Evolutionary conservation across 2,113 vertebrate genomes (phyloP), one percentile per base, ranked within the genome.

Genomic region (Butorides virescens): DNA sequence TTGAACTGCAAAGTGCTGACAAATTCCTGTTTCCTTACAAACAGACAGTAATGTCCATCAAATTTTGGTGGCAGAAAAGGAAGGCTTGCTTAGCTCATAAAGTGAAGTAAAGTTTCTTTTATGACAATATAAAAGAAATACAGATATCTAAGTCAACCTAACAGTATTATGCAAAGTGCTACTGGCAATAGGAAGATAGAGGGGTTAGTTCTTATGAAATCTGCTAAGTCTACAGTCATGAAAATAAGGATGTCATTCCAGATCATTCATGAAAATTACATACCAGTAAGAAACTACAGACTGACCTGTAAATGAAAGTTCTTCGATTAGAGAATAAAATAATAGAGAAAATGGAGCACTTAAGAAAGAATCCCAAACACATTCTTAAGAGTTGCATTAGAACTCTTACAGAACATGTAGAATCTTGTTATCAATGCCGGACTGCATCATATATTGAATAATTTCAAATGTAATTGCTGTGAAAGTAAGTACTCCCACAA

Each of bases 381-480:
- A 42, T 42, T 61, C 66, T 71, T 37, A 77, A 63, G 52, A 78
- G 55, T 7, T 85, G 23, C 37, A 22, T 27, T 39, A 50, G 52
- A 68, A 71, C 50, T 75, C n/a, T 53, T 65, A 90, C 5, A 56
- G 50, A 91, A 76, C 30, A 29, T 2, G 26, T 63, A 52, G 42
- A 93, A 84, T 87, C 91, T 86, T 32, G 30, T 90, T 97, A 96
- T 91, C 96, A 56, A 75, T 96, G 96, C 95, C 6, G 61, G 89
- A 77, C 79, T 30, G 58, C 39, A 36, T 61, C 34, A 13, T 21
- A 25, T 84, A 96, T 81, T 77, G 74, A 59, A 34, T 47, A 86
- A 93, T 89, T 89, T 74, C 63, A 94, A 97, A 95, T 75, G 79
- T 81, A 92, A 97, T 93, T 96, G 91, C 93, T 87, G 17, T 47